These are phyloP conservation scores for Allacma fusca DNA, from an alignment of 2,888 invertebrate species.

Conservation along the genomic window DNA sequence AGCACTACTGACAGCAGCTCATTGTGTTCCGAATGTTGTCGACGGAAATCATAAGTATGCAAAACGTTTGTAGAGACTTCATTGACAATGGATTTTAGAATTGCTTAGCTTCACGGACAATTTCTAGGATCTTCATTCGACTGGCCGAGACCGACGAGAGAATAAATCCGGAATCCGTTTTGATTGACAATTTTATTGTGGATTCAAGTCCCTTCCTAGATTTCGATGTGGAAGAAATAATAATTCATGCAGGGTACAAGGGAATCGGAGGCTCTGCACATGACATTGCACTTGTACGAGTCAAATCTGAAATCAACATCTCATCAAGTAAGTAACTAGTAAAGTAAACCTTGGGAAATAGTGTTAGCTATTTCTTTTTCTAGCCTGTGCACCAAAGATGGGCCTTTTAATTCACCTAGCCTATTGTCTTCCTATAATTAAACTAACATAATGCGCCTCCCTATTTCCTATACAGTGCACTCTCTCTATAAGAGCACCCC, in stretches of 20 bases:
- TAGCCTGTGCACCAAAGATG: too few species aligned
- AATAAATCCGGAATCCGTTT: constrained; percentile 35
- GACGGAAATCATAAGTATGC: background rate
- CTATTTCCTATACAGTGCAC: too few species aligned
- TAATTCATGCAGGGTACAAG: constrained; percentile 26
- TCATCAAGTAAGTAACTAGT: constrained; percentile 25
- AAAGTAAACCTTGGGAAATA: too few species aligned
- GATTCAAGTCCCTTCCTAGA: constrained; percentile 31
- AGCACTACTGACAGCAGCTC: constrained; percentile 32
- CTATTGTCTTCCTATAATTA: too few species aligned
- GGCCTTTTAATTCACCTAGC: too few species aligned
- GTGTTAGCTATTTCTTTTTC: too few species aligned
- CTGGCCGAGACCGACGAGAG: constrained; percentile 37
- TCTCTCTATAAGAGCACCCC: too few species aligned
- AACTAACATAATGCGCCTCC: too few species aligned
- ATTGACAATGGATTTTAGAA: too few species aligned
- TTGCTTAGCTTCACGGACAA: background rate
- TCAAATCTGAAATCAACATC: constrained; percentile 63
- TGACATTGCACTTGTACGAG: constrained; percentile 73
- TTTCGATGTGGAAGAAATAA: constrained; percentile 26
- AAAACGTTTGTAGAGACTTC: background rate
- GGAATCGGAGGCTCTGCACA: background rate
- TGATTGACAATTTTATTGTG: constrained; percentile 23
- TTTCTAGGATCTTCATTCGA: constrained; percentile 29
- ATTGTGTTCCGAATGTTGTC: constrained; percentile 20